A percentile compares a stretch with the other conserved stretches of the same genome.
Evolutionary conservation across 2,113 vertebrate genomes (phyloP).

Genomic region (Cyphotilapia sp.): DNA sequence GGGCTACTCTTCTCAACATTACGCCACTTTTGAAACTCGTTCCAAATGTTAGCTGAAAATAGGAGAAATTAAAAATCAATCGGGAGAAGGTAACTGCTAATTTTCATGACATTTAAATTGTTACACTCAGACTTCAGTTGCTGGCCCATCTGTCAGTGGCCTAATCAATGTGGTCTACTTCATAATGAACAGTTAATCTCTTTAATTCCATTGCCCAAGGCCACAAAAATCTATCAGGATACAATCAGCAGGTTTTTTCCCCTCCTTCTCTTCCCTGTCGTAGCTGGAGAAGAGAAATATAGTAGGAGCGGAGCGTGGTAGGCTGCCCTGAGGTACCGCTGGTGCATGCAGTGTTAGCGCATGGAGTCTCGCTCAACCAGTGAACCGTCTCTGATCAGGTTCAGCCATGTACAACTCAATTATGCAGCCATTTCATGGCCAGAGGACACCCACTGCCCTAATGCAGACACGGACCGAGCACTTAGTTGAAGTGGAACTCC

Average conservation of each 20-base stretch:
- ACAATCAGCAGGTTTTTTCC: slow-evolving; percentile 63
- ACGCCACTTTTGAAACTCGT: slow-evolving; percentile 26
- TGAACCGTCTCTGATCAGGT: slow-evolving; percentile 74
- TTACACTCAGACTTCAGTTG: slow-evolving; percentile 69
- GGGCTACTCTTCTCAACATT: slow-evolving; percentile 37
- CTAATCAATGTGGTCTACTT: slow-evolving; percentile 72
- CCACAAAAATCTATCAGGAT: slow-evolving; percentile 76
- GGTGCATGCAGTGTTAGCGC: slow-evolving; percentile 61
- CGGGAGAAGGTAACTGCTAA: slow-evolving; percentile 58
- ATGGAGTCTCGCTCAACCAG: slow-evolving; percentile 64
- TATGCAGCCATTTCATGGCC: slow-evolving; percentile 72
- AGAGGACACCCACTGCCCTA: slow-evolving; percentile 64
- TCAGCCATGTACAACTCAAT: slow-evolving; percentile 75
- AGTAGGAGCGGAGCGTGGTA: slow-evolving; percentile 22
- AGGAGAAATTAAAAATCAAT: slow-evolving; percentile 63
- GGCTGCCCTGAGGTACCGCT: slow-evolving; percentile 51
- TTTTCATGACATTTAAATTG: slow-evolving; percentile 66
- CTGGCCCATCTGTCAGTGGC: slow-evolving; percentile 66
- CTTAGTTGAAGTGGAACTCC: background rate
- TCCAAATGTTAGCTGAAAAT: slow-evolving; percentile 52
- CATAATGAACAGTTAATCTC: slow-evolving; percentile 80
- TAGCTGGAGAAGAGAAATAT: slow-evolving; percentile 42
- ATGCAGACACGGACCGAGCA: slow-evolving; percentile 33
- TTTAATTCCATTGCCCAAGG: slow-evolving; percentile 74
- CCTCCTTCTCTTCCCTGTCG: slow-evolving; percentile 32